Percentiles rank a stretch among this genome's conserved stretches.
Evolutionary conservation across 2,113 vertebrate genomes (phyloP).

Genomic region (Psammodynastes pulverulentus): DNA sequence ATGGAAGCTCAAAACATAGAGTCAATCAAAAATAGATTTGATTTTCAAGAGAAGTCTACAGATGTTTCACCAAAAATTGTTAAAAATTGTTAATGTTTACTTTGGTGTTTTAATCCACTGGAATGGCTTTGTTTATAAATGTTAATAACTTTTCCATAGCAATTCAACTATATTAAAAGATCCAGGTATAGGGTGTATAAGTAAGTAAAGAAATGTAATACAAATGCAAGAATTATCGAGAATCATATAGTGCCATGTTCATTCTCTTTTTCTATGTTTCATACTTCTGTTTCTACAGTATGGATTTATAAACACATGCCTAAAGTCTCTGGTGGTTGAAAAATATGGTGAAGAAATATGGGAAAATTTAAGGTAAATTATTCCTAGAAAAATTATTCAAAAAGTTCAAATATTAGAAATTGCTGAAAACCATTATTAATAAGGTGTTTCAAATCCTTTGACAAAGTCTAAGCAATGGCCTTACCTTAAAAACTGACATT

Average conservation of each 20-base stretch:
- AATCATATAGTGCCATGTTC: background rate
- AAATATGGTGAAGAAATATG: constrained; percentile 77
- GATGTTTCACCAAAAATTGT: background rate
- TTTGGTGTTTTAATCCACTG: background rate
- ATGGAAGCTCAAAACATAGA: background rate
- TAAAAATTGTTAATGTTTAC: background rate
- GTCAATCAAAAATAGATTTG: background rate
- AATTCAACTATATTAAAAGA: background rate
- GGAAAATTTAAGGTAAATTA: constrained; percentile 74
- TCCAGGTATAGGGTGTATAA: background rate
- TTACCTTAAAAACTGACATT: background rate
- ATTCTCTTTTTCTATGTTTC: background rate
- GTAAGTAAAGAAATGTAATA: background rate
- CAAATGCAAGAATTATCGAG: background rate
- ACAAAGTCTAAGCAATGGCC: background rate
- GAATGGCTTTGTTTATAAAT: background rate
- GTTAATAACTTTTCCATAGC: background rate
- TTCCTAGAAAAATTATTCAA: background rate
- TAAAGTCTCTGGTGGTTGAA: constrained; percentile 73
- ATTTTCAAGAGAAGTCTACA: background rate
- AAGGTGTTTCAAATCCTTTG: background rate
- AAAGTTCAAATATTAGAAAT: background rate
- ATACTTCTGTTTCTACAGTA: constrained; percentile 61
- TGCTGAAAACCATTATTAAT: background rate
- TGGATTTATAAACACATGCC: constrained; percentile 76